Conservation (phyloP, 2,797 vertebrate genomes). For the Neosilurus hyrtlii region DNA sequence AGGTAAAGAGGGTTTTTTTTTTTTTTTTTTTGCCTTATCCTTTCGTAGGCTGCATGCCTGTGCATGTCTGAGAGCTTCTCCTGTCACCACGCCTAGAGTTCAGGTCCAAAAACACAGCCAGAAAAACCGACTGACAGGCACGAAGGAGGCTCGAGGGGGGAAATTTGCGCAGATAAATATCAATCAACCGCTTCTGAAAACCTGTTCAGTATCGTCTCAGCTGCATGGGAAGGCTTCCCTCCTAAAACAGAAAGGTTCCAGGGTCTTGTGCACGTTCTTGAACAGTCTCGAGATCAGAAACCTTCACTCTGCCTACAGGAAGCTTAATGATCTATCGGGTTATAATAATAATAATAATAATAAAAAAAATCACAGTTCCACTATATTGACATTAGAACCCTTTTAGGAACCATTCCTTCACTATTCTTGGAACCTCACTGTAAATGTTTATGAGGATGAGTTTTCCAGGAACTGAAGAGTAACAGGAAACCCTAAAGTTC, state of each 20-base stretch:
- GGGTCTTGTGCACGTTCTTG: not conserved
- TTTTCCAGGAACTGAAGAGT: too few species aligned
- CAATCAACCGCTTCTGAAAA: constrained; percentile 29
- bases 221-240: not conserved
- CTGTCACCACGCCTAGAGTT: constrained; percentile 73
- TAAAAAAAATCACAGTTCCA: too few species aligned
- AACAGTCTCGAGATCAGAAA: not conserved
- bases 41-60: constrained; percentile 70
- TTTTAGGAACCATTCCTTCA: too few species aligned
- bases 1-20: constrained; percentile 58
- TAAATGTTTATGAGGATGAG: too few species aligned
- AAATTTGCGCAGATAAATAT: constrained; percentile 30
- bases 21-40: constrained; percentile 29
- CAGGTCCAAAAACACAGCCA: constrained; percentile 57
- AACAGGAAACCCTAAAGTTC: too few species aligned
- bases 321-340: not conserved
- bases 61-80: constrained; percentile 71
- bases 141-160: constrained; percentile 19
- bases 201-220: constrained; percentile 23
- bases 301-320: not conserved
- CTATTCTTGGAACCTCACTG: too few species aligned
- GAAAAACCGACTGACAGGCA: constrained; percentile 48
- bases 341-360: too few species aligned
- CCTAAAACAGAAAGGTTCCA: not conserved
- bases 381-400: too few species aligned